A percentile compares a stretch with the other conserved stretches of the same genome.
phyloP scores from a whole-genome alignment of 37 sponge, comb jelly and placozoan genomes.

The Lycopodina hypogea region DNA sequence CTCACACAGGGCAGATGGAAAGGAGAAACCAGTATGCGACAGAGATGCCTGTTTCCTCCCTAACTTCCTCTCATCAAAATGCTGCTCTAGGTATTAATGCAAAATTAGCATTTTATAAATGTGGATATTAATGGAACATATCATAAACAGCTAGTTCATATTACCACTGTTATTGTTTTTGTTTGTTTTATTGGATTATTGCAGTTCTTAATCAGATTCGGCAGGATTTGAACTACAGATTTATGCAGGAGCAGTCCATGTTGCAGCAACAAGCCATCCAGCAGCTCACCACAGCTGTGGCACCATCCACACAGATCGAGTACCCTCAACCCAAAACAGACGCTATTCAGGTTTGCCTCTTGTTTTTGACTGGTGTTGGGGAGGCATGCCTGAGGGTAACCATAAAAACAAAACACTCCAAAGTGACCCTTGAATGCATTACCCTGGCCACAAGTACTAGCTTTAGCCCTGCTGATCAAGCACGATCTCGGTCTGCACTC shows the following conservation, averaged over 20 bases:
- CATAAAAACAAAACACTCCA: no score
- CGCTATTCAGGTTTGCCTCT: not conserved
- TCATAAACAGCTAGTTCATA: no score
- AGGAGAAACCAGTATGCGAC: conserved; percentile 2
- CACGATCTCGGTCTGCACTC: no score
- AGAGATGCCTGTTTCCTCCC: not conserved
- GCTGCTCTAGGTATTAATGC: not conserved
- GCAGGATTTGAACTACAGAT: conserved; percentile 59
- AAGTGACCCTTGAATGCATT: no score
- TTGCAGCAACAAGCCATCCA: not conserved
- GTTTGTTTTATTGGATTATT: not conserved
- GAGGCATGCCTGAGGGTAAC: no score
- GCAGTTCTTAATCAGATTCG: conserved; percentile 51
- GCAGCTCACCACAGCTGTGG: not conserved
- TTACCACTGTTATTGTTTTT: no score
- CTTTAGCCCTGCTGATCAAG: no score
- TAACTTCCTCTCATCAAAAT: not conserved
- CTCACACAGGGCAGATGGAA: not conserved
- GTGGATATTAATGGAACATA: no score
- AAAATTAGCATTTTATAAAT: not conserved
- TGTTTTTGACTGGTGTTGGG: no score
- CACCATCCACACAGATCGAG: conserved; percentile 3
- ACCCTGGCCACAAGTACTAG: no score
- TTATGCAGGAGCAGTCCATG: conserved; percentile 40
- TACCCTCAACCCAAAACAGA: conserved; percentile 13